These are phyloP conservation scores for Thunnus thynnus DNA, from an alignment of 2,113 vertebrate species.

Conservation along the genomic window DNA sequence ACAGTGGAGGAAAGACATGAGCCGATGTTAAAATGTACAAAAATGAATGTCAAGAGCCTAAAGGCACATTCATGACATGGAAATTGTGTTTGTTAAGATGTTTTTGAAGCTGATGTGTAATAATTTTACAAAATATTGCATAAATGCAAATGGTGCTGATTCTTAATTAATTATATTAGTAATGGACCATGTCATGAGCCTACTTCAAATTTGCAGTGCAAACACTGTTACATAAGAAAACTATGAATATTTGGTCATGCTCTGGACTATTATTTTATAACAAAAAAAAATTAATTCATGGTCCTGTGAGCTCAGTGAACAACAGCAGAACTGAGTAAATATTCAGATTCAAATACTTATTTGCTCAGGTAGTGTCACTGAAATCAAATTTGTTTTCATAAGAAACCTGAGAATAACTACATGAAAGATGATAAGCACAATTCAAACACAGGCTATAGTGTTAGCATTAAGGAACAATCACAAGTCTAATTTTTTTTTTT, in stretches of 20 bases:
- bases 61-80: neutral
- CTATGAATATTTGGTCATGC: constrained; percentile 15
- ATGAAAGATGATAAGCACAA: constrained; percentile 1
- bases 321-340: neutral
- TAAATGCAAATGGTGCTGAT: neutral
- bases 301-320: constrained; percentile 17
- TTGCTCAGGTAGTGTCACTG: neutral
- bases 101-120: neutral
- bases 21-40: neutral
- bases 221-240: constrained; percentile 2
- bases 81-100: constrained; percentile 13
- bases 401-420: neutral
- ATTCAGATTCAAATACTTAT: constrained; percentile 5
- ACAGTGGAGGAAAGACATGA: neutral
- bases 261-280: constrained; percentile 4
- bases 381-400: neutral
- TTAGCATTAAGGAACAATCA: neutral
- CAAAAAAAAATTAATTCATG: neutral
- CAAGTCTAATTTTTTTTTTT: neutral
- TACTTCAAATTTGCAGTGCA: constrained; percentile 21
- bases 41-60: neutral
- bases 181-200: neutral
- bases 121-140: neutral
- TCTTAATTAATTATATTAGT: neutral
- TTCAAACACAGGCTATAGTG: neutral